Evolutionary conservation across 2,797 vertebrate species (phyloP).

Genomic region (Triplophysa bombifrons): DNA sequence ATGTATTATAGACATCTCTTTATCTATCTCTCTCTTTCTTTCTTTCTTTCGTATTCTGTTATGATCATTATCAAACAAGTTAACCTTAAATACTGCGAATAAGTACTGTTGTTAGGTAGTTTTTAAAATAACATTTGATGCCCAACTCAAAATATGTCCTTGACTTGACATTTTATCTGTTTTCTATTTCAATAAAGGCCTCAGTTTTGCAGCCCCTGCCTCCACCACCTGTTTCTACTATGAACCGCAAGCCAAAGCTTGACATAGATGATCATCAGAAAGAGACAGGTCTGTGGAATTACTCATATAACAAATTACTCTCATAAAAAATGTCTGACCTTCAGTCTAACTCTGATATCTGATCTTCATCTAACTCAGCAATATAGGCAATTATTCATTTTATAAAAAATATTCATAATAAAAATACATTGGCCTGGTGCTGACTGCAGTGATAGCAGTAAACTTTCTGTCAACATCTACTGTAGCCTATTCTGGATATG

Average conservation of each 20-base stretch:
- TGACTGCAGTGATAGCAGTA: too few relatives aligned
- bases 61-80: neutral
- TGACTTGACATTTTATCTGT: neutral
- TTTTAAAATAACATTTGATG: neutral
- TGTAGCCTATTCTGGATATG: too few relatives aligned
- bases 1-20: neutral
- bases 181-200: neutral
- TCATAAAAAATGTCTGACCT: too few relatives aligned
- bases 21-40: neutral
- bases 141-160: neutral
- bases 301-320: too few relatives aligned
- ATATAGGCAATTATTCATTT: too few relatives aligned
- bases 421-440: too few relatives aligned
- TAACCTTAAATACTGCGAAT: neutral
- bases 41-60: too few relatives aligned
- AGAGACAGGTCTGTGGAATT: constrained; percentile 13
- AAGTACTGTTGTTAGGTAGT: neutral
- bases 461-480: too few relatives aligned
- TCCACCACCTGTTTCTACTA: neutral
- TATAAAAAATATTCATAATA: too few relatives aligned
- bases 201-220: constrained; percentile 4
- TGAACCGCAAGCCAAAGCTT: neutral
- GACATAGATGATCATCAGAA: constrained; percentile 13
- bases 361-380: too few relatives aligned
- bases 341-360: too few relatives aligned